A percentile compares a stretch with the other conserved stretches of the same genome.
Conservation (phyloP, 2,113 vertebrate genomes). For the Ptyas mucosa region DNA sequence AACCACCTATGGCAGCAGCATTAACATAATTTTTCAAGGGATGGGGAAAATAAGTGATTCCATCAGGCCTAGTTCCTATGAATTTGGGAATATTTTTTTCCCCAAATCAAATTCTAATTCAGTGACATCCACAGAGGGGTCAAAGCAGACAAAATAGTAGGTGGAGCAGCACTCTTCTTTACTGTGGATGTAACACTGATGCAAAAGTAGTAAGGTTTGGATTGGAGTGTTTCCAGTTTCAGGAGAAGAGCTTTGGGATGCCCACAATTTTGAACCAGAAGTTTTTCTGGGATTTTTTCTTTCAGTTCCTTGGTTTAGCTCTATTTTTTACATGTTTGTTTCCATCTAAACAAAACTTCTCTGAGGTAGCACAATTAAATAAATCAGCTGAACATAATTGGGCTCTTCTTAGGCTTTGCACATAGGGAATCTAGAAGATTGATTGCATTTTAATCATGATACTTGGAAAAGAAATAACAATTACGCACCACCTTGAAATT, state of each 20-base stretch:
- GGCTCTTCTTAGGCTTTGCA: neutral
- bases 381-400: neutral
- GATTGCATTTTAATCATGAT: neutral
- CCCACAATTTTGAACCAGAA: neutral
- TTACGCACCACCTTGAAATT: slow-evolving; percentile 1
- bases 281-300: neutral
- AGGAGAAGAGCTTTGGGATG: neutral
- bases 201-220: neutral
- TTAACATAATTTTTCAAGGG: neutral
- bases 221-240: neutral
- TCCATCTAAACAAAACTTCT: neutral
- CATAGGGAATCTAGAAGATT: neutral
- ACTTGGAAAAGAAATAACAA: neutral
- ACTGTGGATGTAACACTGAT: neutral
- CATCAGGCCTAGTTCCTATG: neutral
- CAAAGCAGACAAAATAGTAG: neutral
- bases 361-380: neutral
- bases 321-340: neutral
- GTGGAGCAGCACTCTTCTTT: neutral
- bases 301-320: neutral
- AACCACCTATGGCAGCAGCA: neutral
- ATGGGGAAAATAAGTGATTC: neutral
- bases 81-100: neutral
- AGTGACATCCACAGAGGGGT: neutral
- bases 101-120: neutral